These are phyloP conservation scores for Sebastes variabilis DNA, from an alignment of 2,797 vertebrate species.

Conservation along the genomic window DNA sequence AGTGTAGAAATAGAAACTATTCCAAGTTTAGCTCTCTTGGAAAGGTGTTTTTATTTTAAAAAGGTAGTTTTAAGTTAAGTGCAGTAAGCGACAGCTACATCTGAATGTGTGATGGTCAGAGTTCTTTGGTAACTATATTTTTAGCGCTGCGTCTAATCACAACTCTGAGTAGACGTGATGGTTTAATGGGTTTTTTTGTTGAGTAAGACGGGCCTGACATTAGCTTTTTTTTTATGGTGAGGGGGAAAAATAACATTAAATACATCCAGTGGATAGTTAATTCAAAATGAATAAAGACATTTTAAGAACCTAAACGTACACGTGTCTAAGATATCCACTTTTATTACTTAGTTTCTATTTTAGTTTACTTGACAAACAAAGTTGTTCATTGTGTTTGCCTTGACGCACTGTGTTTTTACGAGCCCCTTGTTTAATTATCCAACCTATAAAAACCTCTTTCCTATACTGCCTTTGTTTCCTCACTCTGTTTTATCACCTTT, in stretches of 20 bases:
- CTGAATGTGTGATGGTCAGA: conserved; percentile 43
- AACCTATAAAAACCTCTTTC: conserved; percentile 11
- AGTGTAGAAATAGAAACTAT: conserved; percentile 29
- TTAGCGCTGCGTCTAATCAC: conserved; percentile 16
- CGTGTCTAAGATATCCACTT: neutral
- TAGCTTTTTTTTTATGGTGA: neutral
- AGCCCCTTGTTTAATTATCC: conserved; percentile 5
- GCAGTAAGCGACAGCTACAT: conserved; percentile 59
- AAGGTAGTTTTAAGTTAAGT: conserved; percentile 74
- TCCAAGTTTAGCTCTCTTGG: conserved; percentile 9
- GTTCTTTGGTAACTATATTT: conserved; percentile 68
- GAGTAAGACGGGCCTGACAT: neutral
- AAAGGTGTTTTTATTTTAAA: neutral
- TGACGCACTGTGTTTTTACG: conserved; percentile 25
- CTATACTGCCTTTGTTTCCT: neutral
- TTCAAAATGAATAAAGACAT: neutral
- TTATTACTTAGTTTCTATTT: neutral
- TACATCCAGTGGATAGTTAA: neutral
- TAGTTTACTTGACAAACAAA: neutral
- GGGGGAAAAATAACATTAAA: neutral
- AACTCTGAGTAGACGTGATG: conserved; percentile 18
- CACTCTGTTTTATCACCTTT: neutral
- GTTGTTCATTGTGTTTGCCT: conserved; percentile 13
- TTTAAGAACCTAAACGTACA: neutral
- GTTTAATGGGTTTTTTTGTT: neutral